Evolutionary conservation across 2,888 invertebrate genomes (phyloP).

Genomic region (Chalcis sispes): DNA sequence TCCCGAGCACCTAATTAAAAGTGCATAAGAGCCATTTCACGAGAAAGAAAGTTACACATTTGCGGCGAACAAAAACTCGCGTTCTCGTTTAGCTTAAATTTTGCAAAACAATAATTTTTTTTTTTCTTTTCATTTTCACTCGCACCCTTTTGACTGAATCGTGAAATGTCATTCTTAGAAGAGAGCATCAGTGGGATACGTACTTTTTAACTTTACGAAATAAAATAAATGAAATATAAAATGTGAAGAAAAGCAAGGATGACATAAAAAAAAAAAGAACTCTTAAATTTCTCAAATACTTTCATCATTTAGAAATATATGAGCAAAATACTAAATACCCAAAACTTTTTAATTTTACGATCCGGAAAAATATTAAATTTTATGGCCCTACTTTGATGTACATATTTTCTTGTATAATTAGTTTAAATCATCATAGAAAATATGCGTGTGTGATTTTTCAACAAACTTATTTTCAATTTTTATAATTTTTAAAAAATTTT

Average conservation of each 20-base stretch:
- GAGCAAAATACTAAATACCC: no score
- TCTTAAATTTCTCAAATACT: no score
- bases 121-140: no score
- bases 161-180: neutral
- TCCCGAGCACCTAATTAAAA: conserved; percentile 38
- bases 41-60: neutral
- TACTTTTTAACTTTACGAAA: conserved; percentile 9
- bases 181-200: conserved; percentile 18
- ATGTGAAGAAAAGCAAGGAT: conserved; percentile 4
- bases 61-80: conserved; percentile 13
- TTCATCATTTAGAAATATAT: no score
- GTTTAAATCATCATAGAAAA: no score
- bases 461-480: no score
- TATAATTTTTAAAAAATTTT: no score
- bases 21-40: conserved; percentile 21
- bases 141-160: conserved; percentile 3
- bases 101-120: conserved; percentile 26
- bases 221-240: conserved; percentile 13
- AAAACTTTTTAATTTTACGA: no score
- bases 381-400: no score
- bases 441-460: no score
- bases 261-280: neutral
- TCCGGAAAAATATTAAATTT: no score
- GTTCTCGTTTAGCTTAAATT: conserved; percentile 49
- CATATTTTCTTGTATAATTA: no score